Evolutionary conservation across 2,888 invertebrate species (phyloP).

Genomic region (Erebia palarica): DNA sequence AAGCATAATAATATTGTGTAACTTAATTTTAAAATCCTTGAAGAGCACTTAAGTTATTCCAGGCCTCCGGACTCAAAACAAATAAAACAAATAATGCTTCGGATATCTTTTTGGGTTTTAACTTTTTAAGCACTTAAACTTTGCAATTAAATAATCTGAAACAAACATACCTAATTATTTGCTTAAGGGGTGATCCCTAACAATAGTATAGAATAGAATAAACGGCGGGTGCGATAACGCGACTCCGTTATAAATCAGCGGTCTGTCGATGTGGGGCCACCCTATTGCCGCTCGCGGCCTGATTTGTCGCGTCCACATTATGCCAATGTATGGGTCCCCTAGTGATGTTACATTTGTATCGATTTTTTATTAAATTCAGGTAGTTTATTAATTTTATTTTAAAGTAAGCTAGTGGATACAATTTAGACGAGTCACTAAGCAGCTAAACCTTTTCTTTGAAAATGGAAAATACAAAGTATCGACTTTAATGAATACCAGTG

Average conservation of each 20-base stretch:
- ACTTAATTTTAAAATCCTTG: no score
- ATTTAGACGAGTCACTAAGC: no score
- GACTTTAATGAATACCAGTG: no score
- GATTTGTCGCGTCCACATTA: slow-evolving; percentile 80
- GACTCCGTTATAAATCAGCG: slow-evolving; percentile 75
- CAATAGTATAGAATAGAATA: slow-evolving; percentile 42
- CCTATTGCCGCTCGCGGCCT: slow-evolving; percentile 73
- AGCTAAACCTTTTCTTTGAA: no score
- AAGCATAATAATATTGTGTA: no score
- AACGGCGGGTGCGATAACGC: slow-evolving; percentile 64
- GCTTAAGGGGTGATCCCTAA: slow-evolving; percentile 42
- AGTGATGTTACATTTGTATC: slow-evolving; percentile 44
- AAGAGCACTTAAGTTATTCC: no score
- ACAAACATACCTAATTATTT: slow-evolving; percentile 23
- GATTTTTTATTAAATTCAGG: slow-evolving; percentile 25
- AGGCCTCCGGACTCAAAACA: neutral
- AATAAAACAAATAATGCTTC: neutral
- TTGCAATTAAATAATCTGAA: slow-evolving; percentile 2
- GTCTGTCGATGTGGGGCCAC: slow-evolving; percentile 78
- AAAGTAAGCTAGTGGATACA: no score
- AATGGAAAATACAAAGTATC: no score
- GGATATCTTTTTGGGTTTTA: neutral
- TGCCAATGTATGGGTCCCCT: slow-evolving; percentile 56
- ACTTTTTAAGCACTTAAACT: neutral
- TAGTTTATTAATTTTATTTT: neutral